A percentile compares a stretch with the other conserved stretches of the same genome.
These are phyloP conservation scores for Eumaeus atala DNA, from an alignment of 1,140 invertebrate species.

Conservation along the genomic window DNA sequence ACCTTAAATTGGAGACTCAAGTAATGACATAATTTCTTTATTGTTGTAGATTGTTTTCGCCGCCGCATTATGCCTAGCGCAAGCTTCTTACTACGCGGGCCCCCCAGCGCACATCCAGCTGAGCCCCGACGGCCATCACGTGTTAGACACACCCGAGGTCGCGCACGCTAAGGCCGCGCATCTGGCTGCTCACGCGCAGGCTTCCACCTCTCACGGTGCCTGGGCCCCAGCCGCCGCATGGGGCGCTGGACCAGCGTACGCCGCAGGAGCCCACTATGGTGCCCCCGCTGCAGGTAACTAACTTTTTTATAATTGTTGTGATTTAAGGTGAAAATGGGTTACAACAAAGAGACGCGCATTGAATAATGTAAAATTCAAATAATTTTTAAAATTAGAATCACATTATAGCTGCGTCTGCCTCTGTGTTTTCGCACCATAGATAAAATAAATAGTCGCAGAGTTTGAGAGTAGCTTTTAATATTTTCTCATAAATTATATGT, in stretches of 20 bases:
- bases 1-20: not conserved
- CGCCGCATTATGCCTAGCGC: constrained; percentile 55
- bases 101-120: constrained; percentile 60
- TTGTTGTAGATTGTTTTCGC: constrained; percentile 62
- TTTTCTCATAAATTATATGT: not conserved
- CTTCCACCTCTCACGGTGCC: constrained; percentile 48
- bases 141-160: constrained; percentile 67
- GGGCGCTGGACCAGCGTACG: constrained; percentile 45
- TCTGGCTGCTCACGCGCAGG: constrained; percentile 57
- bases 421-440: no score
- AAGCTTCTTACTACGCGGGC: constrained; percentile 62
- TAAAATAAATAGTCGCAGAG: not conserved
- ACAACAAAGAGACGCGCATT: no score
- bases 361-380: no score
- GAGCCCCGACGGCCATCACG: constrained; percentile 61
- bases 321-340: no score
- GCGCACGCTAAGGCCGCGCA: constrained; percentile 67
- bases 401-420: no score
- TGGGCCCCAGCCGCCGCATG: constrained; percentile 46
- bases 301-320: no score
- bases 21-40: not conserved
- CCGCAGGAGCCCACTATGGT: constrained; percentile 54
- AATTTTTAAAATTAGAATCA: no score
- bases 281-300: constrained; percentile 56
- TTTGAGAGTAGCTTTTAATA: not conserved